Evolutionary conservation across 1,140 invertebrate species (phyloP), one percentile per base, ranked within the genome.

Genomic region (Drosophila azteca): DNA sequence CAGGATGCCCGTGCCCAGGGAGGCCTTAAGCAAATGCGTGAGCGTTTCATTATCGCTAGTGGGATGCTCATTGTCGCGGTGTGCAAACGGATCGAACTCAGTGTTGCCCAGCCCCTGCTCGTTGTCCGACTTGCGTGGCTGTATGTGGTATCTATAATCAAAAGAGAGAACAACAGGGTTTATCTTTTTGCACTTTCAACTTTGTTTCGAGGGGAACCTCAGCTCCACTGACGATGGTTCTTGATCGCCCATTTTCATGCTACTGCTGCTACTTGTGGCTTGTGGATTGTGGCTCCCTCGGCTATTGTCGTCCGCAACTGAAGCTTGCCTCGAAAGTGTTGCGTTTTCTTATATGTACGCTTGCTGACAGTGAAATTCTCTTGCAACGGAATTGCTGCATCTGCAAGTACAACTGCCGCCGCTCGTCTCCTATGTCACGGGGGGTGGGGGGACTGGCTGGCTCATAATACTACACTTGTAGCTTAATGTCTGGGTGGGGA

Each of bases 1-100:
- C 62, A 98, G 92, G 75, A 98, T 97, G 45, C 97, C 97, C 4
- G 97, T 98, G 8, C 97, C 97, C 48, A 98, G 93, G 11, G 97
- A 97, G 8, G 96, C 96, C 92, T 97, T 97, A 65, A 97, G 92
- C 68, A 97, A 93, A 93, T 97, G 96, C 48, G 96, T 97, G 49
- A 97, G 92, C 0, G 97, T 97, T 87, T 97, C 96, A 89, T 94
- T 95, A 91, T 97, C 95, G 39, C 96, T 97, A 92, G 96, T 96
- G 49, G 96, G 95, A 92, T 96, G 95, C 20, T 95, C 94, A 73
- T 95, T 91, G 67, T 94, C 94, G 44, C 96, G 93, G 70, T 95
- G 94, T 22, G 92, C 92, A 90, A 97, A 96, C 0, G 96, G 96
- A 92, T 97, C 94, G 78, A 94, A 96, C 26, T 93, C 93, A 53